phyloP scores from a whole-genome alignment of 2,113 vertebrate genomes.

The Atractosteus spatula region DNA sequence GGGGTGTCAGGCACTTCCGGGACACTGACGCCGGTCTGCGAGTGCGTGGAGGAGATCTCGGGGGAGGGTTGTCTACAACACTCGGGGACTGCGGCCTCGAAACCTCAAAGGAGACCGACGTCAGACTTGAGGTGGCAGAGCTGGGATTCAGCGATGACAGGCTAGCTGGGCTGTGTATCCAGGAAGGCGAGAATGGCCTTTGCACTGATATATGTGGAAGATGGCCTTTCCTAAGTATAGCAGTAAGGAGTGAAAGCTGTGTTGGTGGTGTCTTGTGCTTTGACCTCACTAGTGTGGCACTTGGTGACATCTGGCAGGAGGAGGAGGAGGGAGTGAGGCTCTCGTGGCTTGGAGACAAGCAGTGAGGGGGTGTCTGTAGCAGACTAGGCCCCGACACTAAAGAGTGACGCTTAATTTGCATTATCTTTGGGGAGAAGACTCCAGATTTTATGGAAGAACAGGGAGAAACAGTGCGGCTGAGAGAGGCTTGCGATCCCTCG shows the following conservation, averaged over 20 bases:
- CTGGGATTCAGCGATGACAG: conserved; percentile 60
- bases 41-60: conserved; percentile 15
- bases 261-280: conserved; percentile 69
- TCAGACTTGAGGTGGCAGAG: conserved; percentile 70
- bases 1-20: background rate
- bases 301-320: conserved; percentile 47
- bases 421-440: conserved; percentile 68
- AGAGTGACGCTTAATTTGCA: conserved; percentile 68
- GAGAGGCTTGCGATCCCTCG: conserved; percentile 40
- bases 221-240: conserved; percentile 83
- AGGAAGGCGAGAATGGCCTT: conserved; percentile 69
- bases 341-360: conserved; percentile 68
- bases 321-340: conserved; percentile 51
- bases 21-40: background rate
- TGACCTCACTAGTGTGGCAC: conserved; percentile 39
- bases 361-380: conserved; percentile 59
- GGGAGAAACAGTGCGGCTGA: conserved; percentile 52
- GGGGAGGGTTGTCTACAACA: conserved; percentile 44
- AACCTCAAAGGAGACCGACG: conserved; percentile 63
- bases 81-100: conserved; percentile 57
- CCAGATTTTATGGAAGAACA: conserved; percentile 61
- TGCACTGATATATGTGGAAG: conserved; percentile 61
- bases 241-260: conserved; percentile 85
- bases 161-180: conserved; percentile 59
- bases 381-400: conserved; percentile 80